These are phyloP conservation scores for Leistus spinibarbis DNA, from an alignment of 2,888 invertebrate genomes.

Conservation along the genomic window DNA sequence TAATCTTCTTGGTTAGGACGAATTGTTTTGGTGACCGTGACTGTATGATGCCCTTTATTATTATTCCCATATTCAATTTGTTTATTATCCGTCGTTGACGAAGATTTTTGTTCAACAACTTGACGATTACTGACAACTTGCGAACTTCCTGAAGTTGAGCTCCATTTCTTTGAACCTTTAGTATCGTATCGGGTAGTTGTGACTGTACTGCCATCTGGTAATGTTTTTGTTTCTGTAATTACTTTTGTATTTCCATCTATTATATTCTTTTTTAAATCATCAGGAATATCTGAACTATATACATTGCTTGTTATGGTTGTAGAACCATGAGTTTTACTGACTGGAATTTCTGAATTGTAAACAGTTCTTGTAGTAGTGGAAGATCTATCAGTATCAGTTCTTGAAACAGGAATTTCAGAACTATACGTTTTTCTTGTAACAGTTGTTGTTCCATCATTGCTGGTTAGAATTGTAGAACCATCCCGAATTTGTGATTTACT, in stretches of 20 bases:
- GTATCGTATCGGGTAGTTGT: constrained; percentile 74
- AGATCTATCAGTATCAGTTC: constrained; percentile 42
- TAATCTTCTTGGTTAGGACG: constrained; percentile 12
- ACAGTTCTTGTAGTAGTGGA: background rate
- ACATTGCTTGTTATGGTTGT: constrained; percentile 1
- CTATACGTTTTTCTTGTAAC: constrained; percentile 13
- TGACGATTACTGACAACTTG: constrained; percentile 42
- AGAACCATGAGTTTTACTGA: background rate
- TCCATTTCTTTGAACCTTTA: constrained; percentile 18
- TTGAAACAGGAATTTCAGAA: constrained; percentile 43
- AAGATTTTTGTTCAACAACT: constrained; percentile 41
- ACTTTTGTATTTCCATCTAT: constrained; percentile 69
- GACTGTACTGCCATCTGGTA: constrained; percentile 70
- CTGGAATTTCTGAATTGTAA: background rate
- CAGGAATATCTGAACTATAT: constrained; percentile 44
- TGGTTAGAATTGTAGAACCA: background rate
- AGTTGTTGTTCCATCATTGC: constrained; percentile 28
- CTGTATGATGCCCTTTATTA: constrained; percentile 33
- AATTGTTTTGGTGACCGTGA: constrained; percentile 27
- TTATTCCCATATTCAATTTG: constrained; percentile 41
- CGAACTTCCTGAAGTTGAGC: constrained; percentile 8
- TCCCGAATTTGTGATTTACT: background rate
- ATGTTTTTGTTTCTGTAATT: constrained; percentile 68
- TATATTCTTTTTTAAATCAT: constrained; percentile 50
- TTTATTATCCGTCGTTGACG: constrained; percentile 42